These are phyloP conservation scores for Coryphaenoides rupestris DNA, from an alignment of 2,113 vertebrate species.

Conservation along the genomic window DNA sequence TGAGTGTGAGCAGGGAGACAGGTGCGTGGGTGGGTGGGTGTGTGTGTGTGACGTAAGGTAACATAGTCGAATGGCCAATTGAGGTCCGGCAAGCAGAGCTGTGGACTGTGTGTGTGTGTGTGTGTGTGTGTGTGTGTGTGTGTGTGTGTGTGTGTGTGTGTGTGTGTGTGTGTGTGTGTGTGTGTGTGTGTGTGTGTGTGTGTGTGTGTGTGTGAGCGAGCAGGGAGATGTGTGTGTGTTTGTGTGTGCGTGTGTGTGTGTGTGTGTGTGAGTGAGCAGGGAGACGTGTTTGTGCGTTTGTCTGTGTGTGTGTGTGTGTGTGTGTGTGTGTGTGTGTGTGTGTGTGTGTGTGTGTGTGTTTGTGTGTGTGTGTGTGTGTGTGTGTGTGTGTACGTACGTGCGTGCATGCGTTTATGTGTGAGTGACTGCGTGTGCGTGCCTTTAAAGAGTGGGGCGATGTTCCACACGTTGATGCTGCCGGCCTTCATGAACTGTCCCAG, in stretches of 20 bases:
- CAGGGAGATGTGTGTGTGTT: background rate
- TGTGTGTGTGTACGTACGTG: background rate
- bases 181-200: background rate
- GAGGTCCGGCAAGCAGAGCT: too few relatives aligned
- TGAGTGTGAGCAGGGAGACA: too few relatives aligned
- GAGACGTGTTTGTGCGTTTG: too few relatives aligned
- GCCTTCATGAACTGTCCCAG: constrained; percentile 85
- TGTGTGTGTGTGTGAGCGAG: background rate
- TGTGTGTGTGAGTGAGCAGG: background rate
- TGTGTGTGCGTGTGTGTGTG: background rate
- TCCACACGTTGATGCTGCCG: constrained; percentile 83
- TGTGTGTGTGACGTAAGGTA: too few relatives aligned
- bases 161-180: background rate
- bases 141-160: background rate
- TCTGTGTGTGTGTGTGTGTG: background rate
- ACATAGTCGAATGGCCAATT: too few relatives aligned
- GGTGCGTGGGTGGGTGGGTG: too few relatives aligned
- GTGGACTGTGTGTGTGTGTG: background rate
- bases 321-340: background rate
- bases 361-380: background rate
- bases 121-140: background rate
- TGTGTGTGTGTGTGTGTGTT: constrained; percentile 1
- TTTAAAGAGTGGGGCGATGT: constrained; percentile 82
- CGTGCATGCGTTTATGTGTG: too few relatives aligned
- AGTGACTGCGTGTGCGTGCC: constrained; percentile 49